These are phyloP conservation scores for Danio tinwini DNA, from an alignment of 2,797 vertebrate genomes.

Conservation along the genomic window DNA sequence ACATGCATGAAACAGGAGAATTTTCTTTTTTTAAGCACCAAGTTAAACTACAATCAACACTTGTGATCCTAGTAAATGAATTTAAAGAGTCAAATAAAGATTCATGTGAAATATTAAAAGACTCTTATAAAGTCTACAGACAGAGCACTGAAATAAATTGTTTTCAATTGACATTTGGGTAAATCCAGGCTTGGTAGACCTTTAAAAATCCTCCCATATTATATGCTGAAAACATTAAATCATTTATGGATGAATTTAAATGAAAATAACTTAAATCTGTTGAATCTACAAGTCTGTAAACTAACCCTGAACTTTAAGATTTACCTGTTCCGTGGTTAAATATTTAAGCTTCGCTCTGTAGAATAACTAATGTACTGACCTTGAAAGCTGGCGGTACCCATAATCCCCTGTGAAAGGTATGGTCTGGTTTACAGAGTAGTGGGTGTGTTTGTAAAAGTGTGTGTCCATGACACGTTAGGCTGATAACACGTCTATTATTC, in stretches of 20 bases:
- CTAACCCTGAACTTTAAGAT: neutral
- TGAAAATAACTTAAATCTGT: neutral
- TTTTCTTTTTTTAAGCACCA: neutral
- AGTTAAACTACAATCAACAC: neutral
- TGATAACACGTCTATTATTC: conserved; percentile 26
- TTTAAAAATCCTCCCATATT: neutral
- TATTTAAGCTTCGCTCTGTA: conserved; percentile 41
- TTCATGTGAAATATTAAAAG: conserved; percentile 3
- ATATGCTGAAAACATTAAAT: neutral
- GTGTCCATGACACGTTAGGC: conserved; percentile 1
- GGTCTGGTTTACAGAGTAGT: conserved; percentile 6
- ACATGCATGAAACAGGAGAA: conserved; percentile 1
- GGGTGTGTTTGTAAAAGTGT: conserved; percentile 15
- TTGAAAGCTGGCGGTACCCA: conserved; percentile 17
- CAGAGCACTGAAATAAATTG: too few species aligned
- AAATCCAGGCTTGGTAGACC: neutral
- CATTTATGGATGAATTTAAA: neutral
- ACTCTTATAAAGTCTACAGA: conserved; percentile 2
- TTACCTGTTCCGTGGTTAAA: conserved; percentile 16
- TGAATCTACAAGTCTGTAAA: too few species aligned
- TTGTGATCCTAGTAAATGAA: conserved; percentile 9
- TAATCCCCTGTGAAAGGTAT: conserved; percentile 55
- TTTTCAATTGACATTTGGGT: neutral
- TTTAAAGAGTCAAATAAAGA: conserved; percentile 8
- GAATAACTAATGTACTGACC: conserved; percentile 23